These are phyloP conservation scores for Poliocrania exsul DNA, from an alignment of 2,797 vertebrate genomes.

Conservation along the genomic window DNA sequence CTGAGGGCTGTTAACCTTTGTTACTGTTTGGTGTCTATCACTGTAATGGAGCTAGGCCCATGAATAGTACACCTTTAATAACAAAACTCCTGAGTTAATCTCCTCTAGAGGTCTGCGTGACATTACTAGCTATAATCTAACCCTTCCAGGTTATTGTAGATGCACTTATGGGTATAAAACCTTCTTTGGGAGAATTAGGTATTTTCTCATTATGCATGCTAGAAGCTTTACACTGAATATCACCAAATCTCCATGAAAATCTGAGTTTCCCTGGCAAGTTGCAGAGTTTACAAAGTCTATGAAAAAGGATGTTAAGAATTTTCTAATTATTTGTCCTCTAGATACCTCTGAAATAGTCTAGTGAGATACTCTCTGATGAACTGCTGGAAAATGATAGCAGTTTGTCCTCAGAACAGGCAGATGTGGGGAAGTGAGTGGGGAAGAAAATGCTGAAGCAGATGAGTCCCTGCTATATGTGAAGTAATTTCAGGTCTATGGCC, in stretches of 20 bases:
- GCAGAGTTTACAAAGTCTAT: not conserved
- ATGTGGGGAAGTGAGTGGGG: not conserved
- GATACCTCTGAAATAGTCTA: not conserved
- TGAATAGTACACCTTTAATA: conserved; percentile 69
- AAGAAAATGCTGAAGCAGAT: not conserved
- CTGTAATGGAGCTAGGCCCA: conserved; percentile 52
- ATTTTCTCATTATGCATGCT: conserved; percentile 77
- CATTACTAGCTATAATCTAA: conserved; percentile 78
- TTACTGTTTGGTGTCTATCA: not conserved
- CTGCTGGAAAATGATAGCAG: not conserved
- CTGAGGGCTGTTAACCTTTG: not conserved
- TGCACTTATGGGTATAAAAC: conserved; percentile 74
- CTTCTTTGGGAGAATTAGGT: conserved; percentile 83
- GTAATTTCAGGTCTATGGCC: not conserved
- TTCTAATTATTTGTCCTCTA: not conserved
- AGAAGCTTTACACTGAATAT: conserved; percentile 75
- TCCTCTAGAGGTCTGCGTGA: conserved; percentile 73
- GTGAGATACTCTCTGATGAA: not conserved
- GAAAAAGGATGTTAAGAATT: not conserved
- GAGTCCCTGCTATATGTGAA: not conserved
- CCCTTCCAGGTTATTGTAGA: conserved; percentile 73
- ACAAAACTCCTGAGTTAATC: conserved; percentile 75
- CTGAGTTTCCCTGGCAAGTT: conserved; percentile 46
- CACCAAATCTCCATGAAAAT: conserved; percentile 79
- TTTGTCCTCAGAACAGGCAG: not conserved